phyloP scores from a whole-genome alignment of 2,888 invertebrate species.

The Hermaeophaga mercurialis region DNA sequence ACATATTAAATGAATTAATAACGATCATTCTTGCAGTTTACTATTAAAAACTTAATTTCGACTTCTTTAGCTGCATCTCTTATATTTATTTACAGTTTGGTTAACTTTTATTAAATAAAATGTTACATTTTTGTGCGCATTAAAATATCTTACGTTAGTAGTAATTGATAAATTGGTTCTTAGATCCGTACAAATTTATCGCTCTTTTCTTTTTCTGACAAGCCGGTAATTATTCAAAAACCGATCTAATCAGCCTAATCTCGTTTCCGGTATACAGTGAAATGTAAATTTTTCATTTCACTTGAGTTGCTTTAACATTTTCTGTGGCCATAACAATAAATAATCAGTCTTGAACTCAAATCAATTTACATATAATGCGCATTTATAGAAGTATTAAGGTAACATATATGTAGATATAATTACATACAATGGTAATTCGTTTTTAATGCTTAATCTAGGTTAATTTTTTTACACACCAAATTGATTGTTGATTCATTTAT shows the following conservation, averaged over 20 bases:
- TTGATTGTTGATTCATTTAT: no score
- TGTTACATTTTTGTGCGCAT: no score
- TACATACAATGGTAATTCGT: conserved; percentile 8
- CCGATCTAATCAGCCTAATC: conserved; percentile 32
- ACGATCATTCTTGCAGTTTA: no score
- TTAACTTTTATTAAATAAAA: no score
- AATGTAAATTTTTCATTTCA: conserved; percentile 41
- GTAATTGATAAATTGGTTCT: no score
- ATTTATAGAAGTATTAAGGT: conserved; percentile 34
- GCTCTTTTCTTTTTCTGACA: conserved; percentile 9
- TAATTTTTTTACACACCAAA: conserved; percentile 27
- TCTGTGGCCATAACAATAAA: conserved; percentile 46
- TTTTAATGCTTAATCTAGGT: conserved; percentile 24
- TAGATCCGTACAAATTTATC: no score
- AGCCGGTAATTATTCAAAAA: conserved; percentile 29
- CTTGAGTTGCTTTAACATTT: conserved; percentile 45
- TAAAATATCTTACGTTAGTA: no score
- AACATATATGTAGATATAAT: conserved; percentile 27
- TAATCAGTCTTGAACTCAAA: conserved; percentile 46
- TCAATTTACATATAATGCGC: conserved; percentile 50
- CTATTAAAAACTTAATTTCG: no score
- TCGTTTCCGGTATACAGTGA: conserved; percentile 31
- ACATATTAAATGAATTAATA: no score
- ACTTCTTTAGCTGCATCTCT: no score
- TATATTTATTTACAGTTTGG: no score